Evolutionary conservation across 1,140 invertebrate genomes (phyloP).

Genomic region (Drosophila azteca): DNA sequence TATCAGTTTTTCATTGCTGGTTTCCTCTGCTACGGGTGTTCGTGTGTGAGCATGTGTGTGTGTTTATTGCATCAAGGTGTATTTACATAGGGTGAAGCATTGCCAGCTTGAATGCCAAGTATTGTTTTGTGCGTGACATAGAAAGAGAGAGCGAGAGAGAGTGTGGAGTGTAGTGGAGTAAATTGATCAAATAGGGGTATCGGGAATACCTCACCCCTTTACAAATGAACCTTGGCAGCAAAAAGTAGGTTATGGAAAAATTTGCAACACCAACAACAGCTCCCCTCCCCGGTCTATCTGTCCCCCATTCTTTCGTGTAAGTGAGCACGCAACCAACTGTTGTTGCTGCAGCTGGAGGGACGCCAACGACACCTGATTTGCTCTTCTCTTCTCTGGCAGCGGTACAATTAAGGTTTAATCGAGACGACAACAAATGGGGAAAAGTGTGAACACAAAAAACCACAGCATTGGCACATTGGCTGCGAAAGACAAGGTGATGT

Average conservation of each 20-base stretch:
- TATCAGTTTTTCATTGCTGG: conserved; percentile 49
- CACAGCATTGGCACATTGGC: conserved; percentile 13
- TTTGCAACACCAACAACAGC: conserved; percentile 32
- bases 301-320: conserved; percentile 21
- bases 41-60: conserved; percentile 22
- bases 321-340: conserved; percentile 73
- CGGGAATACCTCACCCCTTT: too few species aligned
- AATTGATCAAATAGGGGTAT: too few species aligned
- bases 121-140: too few species aligned
- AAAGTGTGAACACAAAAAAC: conserved; percentile 60
- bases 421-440: conserved; percentile 53
- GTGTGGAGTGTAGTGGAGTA: too few species aligned
- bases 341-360: conserved; percentile 16
- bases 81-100: too few species aligned
- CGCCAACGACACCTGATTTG: conserved; percentile 31
- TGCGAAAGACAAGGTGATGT: conserved; percentile 55
- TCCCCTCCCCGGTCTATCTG: conserved; percentile 40
- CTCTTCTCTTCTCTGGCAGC: conserved; percentile 42
- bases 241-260: conserved; percentile 77
- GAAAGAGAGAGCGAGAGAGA: too few species aligned
- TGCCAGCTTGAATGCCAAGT: too few species aligned
- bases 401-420: conserved; percentile 73
- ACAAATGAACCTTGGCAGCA: conserved; percentile 10
- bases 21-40: conserved; percentile 6
- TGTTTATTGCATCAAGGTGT: conserved; percentile 49